Evolutionary conservation across 2,888 invertebrate genomes (phyloP).

Genomic region (Drosophila robusta): DNA sequence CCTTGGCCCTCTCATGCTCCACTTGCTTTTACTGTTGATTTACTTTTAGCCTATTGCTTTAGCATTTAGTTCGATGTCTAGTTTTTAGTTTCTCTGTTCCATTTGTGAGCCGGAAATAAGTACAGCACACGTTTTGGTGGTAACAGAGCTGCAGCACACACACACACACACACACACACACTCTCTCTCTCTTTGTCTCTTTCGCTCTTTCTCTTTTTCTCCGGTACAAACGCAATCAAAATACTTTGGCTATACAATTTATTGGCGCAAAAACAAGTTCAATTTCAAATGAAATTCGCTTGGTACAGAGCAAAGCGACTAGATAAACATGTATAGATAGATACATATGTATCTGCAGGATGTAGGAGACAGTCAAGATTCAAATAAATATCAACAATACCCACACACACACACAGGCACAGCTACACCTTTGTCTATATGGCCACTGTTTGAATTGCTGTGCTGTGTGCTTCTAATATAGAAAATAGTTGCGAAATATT

Average conservation of each 20-base stretch:
- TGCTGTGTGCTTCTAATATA: conserved; percentile 72
- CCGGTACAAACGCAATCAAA: conserved; percentile 69
- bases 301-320: conserved; percentile 44
- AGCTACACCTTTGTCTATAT: conserved; percentile 68
- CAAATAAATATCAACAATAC: conserved; percentile 76
- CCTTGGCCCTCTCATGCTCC: conserved; percentile 21
- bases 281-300: conserved; percentile 78
- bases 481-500: conserved; percentile 81
- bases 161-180: not conserved
- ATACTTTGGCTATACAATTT: conserved; percentile 79
- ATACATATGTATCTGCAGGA: conserved; percentile 54
- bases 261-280: conserved; percentile 80
- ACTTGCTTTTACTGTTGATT: conserved; percentile 70
- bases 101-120: conserved; percentile 77
- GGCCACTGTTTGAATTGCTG: conserved; percentile 60
- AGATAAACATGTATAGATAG: conserved; percentile 59
- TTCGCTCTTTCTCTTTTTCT: not conserved
- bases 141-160: conserved; percentile 1
- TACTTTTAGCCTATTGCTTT: conserved; percentile 77
- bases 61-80: conserved; percentile 68
- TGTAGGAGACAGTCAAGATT: conserved; percentile 77
- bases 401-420: conserved; percentile 34
- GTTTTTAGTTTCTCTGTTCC: conserved; percentile 68
- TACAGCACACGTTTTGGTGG: conserved; percentile 65
- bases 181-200: not conserved